phyloP scores from a whole-genome alignment of 2,888 invertebrate genomes.

The Cantharis rufa region DNA sequence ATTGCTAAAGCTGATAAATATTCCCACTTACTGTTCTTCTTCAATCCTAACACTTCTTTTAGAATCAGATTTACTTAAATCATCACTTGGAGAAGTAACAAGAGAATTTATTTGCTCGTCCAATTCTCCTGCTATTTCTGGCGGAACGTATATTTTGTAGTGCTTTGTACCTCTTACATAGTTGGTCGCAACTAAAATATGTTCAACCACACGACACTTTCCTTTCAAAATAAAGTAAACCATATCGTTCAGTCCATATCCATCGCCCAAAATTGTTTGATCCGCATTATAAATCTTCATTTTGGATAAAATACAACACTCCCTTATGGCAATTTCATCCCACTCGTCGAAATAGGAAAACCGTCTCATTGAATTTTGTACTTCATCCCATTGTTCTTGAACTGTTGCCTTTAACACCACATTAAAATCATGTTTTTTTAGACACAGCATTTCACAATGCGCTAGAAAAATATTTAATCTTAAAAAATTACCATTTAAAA shows the following conservation, averaged over 20 bases:
- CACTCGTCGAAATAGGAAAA: constrained; percentile 69
- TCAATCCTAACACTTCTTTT: background rate
- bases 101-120: background rate
- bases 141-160: constrained; percentile 58
- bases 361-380: constrained; percentile 63
- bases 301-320: constrained; percentile 69
- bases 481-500: background rate
- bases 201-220: constrained; percentile 62
- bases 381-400: constrained; percentile 65
- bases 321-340: constrained; percentile 63
- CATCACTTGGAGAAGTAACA: background rate
- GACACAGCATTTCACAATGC: constrained; percentile 65
- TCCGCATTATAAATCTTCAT: constrained; percentile 61
- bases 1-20: too few relatives aligned
- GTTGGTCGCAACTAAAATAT: constrained; percentile 56
- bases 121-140: background rate
- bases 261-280: constrained; percentile 62
- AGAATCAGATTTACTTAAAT: background rate
- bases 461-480: constrained; percentile 48
- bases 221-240: constrained; percentile 64
- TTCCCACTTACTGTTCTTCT: background rate
- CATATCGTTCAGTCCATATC: constrained; percentile 52
- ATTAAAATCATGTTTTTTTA: constrained; percentile 68
- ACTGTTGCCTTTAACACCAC: constrained; percentile 62
- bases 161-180: constrained; percentile 50